Base-by-base conservation (phyloP, 2,113 vertebrate genomes). In the Macroglossus sobrinus region DNA sequence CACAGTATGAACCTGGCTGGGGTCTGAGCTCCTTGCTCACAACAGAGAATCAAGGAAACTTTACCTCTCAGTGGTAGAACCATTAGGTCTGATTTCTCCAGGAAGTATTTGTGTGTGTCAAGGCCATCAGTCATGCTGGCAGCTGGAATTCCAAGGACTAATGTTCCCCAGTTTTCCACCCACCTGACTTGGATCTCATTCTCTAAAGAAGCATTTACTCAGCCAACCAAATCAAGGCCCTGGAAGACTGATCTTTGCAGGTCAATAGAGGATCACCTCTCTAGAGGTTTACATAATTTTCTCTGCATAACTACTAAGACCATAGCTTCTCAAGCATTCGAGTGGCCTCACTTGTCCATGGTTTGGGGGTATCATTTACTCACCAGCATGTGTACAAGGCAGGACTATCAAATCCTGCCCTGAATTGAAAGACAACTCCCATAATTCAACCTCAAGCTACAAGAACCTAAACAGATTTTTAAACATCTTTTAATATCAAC, bases 141-240 rank as follows among this genome's bases (percentile, higher is more conserved):
- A 94, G 75, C 30, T 22, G 81, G 80, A 84, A 86, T 87, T 76
- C 72, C 43, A 91, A 45, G 59, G 72, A 84, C 75, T 63, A 38
- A 84, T 22, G 43, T 40, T 63, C 81, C 88, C 53, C 68, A 81
- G 47, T 82, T 85, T 94, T 95, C 22, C 1, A 80, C 50, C 89
- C 85, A 13, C n/a, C 85, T 24, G 57, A 40, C 78, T 93, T 86
- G 63, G 63, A 94, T 91, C 94, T 94, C 72, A 78, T 57, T 79
- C 95, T 97, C 86, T 91, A 97, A 63, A 69, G 96, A 95, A 96
- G 93, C 94, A 87, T 92, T 92, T 89, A 89, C 59, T 96, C 95
- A 95, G 93, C 96, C 94, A 94, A 93, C 76, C 95, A 82, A 94
- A 93, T 93, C 91, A 96, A 96, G 93, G 91, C 85, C 71, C 81